These are phyloP conservation scores for Leptopilina myrica DNA, from an alignment of 2,888 invertebrate genomes.

Conservation along the genomic window DNA sequence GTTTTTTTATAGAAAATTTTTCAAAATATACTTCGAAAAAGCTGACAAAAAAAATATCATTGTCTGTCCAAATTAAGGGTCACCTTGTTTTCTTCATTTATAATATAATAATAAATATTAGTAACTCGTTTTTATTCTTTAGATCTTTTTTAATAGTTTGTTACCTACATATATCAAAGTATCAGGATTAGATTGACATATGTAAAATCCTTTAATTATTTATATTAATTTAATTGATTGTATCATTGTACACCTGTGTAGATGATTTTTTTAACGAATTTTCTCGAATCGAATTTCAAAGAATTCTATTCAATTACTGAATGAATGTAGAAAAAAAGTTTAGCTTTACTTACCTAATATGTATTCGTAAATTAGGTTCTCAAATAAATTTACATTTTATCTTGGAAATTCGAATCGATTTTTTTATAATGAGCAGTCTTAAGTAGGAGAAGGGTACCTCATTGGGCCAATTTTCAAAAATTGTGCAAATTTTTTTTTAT, in stretches of 20 bases:
- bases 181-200: constrained; percentile 59
- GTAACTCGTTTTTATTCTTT: constrained; percentile 29
- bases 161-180: constrained; percentile 50
- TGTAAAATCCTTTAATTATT: constrained; percentile 57
- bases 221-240: constrained; percentile 63
- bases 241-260: constrained; percentile 61
- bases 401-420: constrained; percentile 48
- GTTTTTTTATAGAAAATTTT: neutral
- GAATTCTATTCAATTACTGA: constrained; percentile 25
- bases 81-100: constrained; percentile 31
- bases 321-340: too few species aligned
- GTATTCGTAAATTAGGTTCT: neutral
- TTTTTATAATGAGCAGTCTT: constrained; percentile 53
- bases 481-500: constrained; percentile 14
- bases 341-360: too few species aligned
- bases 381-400: neutral
- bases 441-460: constrained; percentile 53
- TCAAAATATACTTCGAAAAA: neutral
- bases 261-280: constrained; percentile 50
- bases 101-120: constrained; percentile 32
- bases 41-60: constrained; percentile 4
- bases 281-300: constrained; percentile 46
- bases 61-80: constrained; percentile 50
- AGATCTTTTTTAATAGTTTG: constrained; percentile 26
- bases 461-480: constrained; percentile 45